phyloP scores from a whole-genome alignment of 2,888 invertebrate genomes.

The Acanthosepion lycidas region DNA sequence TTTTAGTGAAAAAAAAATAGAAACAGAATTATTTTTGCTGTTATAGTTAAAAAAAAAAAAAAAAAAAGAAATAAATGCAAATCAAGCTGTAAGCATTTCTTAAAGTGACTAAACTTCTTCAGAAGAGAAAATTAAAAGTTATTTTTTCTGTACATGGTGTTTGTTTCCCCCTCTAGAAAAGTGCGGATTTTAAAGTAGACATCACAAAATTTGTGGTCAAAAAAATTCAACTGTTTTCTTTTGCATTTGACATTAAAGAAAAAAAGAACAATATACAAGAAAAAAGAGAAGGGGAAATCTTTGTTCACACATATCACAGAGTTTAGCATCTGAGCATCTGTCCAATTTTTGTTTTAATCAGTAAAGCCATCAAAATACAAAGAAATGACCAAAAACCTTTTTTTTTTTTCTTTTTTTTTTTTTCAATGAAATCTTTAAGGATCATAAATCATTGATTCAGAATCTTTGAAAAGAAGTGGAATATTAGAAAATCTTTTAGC shows the following conservation, averaged over 20 bases:
- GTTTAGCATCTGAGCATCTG: constrained; percentile 4
- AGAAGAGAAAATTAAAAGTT: neutral
- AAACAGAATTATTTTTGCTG: too few species aligned
- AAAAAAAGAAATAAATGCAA: too few species aligned
- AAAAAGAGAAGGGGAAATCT: neutral
- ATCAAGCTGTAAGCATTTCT: neutral
- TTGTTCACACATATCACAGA: neutral
- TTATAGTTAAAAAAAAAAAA: too few species aligned
- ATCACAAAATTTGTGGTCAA: neutral
- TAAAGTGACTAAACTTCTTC: neutral
- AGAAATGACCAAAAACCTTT: too few species aligned
- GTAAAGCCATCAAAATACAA: too few species aligned
- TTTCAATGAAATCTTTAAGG: too few species aligned
- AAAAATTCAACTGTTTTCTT: neutral
- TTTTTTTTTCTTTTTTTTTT: too few species aligned
- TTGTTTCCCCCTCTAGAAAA: neutral
- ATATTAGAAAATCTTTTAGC: too few species aligned
- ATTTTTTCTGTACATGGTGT: neutral
- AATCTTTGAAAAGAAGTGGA: too few species aligned
- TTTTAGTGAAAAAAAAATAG: too few species aligned
- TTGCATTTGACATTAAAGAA: neutral
- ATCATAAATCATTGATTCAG: too few species aligned
- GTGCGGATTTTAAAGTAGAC: neutral
- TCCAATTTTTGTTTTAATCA: too few species aligned
- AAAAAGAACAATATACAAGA: neutral